These are phyloP conservation scores for Eumerus sabulonum DNA, from an alignment of 2,888 invertebrate genomes.

Conservation along the genomic window DNA sequence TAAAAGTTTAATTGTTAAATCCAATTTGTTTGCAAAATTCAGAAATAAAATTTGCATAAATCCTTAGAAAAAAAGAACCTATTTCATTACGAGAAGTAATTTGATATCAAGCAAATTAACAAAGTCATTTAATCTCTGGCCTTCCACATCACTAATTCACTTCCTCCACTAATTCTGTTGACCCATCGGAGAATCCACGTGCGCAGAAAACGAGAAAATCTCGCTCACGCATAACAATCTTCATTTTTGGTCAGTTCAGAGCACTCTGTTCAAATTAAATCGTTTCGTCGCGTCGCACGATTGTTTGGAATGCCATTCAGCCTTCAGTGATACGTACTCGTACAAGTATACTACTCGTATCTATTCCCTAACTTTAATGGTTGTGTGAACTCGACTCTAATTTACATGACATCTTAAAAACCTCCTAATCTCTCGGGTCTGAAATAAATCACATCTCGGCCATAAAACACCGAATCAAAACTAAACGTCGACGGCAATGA, in stretches of 20 bases:
- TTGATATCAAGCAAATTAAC: no score
- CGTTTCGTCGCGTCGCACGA: slow-evolving; percentile 20
- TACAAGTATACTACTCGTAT: background rate
- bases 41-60: no score
- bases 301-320: slow-evolving; percentile 42
- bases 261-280: slow-evolving; percentile 57
- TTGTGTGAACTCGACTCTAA: slow-evolving; percentile 16
- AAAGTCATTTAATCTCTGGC: no score
- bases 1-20: no score
- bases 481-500: slow-evolving; percentile 32
- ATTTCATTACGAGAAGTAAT: no score
- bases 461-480: slow-evolving; percentile 12
- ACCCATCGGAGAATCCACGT: no score
- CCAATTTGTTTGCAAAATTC: no score
- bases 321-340: slow-evolving; percentile 10
- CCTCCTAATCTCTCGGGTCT: slow-evolving; percentile 26
- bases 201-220: no score
- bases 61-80: no score
- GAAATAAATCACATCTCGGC: slow-evolving; percentile 49
- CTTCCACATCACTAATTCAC: no score
- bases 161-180: no score
- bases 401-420: slow-evolving; percentile 24
- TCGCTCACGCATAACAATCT: no score
- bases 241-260: background rate
- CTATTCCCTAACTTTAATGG: background rate